Percentiles rank a stretch among this genome's conserved stretches.
phyloP scores from a whole-genome alignment of 2,797 vertebrate genomes.

The Syndactyla subalaris region DNA sequence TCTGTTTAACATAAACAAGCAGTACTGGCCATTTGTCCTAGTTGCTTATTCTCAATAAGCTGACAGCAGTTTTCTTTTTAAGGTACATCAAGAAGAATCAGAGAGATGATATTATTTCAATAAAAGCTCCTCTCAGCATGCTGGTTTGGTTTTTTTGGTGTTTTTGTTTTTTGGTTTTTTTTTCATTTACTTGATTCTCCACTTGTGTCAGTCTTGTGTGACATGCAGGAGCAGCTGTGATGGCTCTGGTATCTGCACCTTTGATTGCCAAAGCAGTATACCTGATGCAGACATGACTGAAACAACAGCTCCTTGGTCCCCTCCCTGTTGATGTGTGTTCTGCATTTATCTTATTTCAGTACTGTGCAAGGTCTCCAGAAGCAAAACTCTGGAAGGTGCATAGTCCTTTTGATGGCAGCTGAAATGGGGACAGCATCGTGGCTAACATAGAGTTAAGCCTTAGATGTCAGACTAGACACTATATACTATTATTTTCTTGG shows the following conservation, averaged over 20 bases:
- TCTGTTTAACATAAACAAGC: constrained; percentile 5
- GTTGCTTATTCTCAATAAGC: neutral
- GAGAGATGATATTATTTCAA: neutral
- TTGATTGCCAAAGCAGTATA: neutral
- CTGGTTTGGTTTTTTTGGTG: neutral
- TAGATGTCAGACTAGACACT: neutral
- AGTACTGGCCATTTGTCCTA: neutral
- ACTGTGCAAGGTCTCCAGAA: neutral
- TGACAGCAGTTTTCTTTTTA: neutral
- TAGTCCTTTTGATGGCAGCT: neutral
- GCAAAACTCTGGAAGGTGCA: neutral
- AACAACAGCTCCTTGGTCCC: neutral
- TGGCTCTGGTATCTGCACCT: neutral
- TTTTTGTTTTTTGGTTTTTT: no score
- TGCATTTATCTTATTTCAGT: neutral
- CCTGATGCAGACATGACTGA: neutral
- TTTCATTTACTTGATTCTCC: neutral
- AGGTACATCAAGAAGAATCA: neutral
- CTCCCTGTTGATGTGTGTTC: neutral
- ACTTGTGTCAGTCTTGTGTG: neutral
- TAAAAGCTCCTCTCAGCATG: neutral
- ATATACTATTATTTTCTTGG: neutral
- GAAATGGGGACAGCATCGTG: neutral
- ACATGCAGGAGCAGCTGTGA: neutral
- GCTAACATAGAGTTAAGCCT: neutral